Evolutionary conservation across 2,888 invertebrate genomes (phyloP).

Genomic region (Cantharis rufa): DNA sequence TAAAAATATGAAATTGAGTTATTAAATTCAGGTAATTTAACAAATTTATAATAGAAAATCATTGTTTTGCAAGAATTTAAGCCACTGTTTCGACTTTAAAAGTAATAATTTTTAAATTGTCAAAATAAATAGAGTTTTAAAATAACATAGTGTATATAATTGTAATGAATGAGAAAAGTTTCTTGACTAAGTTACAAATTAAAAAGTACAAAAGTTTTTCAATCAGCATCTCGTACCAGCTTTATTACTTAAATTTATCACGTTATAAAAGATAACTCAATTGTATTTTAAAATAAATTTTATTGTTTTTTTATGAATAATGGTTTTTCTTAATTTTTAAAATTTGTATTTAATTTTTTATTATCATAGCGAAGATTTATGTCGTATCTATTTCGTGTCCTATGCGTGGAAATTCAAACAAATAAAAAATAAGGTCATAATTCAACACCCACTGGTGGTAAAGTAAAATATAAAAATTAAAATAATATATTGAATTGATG

Average conservation of each 20-base stretch:
- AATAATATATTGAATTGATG: background rate
- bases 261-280: conserved; percentile 26
- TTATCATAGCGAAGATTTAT: background rate
- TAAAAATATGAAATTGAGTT: too few species aligned
- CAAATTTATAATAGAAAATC: background rate
- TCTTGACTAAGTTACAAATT: conserved; percentile 19
- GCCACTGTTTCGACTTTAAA: background rate
- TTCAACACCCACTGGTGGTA: background rate
- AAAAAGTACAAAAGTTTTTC: conserved; percentile 31
- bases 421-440: background rate
- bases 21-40: background rate
- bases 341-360: background rate
- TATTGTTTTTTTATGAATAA: conserved; percentile 10
- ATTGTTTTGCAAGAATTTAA: background rate
- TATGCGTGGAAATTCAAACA: background rate
- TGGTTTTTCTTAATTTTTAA: background rate
- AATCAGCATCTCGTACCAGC: conserved; percentile 30
- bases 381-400: background rate
- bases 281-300: conserved; percentile 27
- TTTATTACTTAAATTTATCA: conserved; percentile 27
- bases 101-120: background rate
- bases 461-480: background rate
- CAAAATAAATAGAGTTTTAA: background rate
- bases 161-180: conserved; percentile 30
- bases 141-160: conserved; percentile 12